A percentile compares a stretch with the other conserved stretches of the same genome.
Evolutionary conservation across 2,797 vertebrate species (phyloP).

Genomic region (Carcharodon carcharias): DNA sequence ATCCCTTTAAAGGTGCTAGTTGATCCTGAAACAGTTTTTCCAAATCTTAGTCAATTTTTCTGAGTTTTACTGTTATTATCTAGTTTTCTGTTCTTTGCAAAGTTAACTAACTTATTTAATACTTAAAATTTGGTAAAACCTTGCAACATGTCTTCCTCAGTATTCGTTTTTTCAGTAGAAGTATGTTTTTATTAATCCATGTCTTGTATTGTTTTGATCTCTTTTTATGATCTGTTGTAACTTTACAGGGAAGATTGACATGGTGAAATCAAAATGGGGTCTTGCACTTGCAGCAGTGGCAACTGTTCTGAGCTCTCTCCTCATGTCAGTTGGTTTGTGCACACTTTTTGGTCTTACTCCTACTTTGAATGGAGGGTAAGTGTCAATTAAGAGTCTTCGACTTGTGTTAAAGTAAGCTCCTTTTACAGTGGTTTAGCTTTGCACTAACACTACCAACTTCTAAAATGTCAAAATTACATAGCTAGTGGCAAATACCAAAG

Average conservation of each 20-base stretch:
- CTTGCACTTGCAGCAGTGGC: conserved; percentile 91
- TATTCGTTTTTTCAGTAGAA: not conserved
- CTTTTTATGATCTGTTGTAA: not conserved
- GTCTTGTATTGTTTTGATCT: not conserved
- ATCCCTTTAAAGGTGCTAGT: not conserved
- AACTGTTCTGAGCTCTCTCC: conserved; percentile 92
- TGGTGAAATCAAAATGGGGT: conserved; percentile 98
- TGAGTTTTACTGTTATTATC: not conserved
- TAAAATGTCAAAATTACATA: not conserved
- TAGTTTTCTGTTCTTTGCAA: not conserved
- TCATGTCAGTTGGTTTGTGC: conserved; percentile 96
- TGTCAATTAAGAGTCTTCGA: conserved; percentile 22
- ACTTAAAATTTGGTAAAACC: not conserved
- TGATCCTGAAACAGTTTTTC: not conserved
- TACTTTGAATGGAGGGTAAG: conserved; percentile 94
- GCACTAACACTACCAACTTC: not conserved
- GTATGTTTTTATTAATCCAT: not conserved
- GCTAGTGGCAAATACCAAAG: not conserved
- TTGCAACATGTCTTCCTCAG: not conserved
- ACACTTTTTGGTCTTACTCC: conserved; percentile 92
- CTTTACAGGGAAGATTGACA: conserved; percentile 87
- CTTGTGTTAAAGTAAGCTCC: not conserved
- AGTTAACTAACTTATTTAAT: not conserved
- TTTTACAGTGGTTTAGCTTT: not conserved
- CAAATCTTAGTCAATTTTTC: not conserved